These are phyloP conservation scores for Gadopsis bispinosus DNA, from an alignment of 2,797 vertebrate genomes.

Conservation along the genomic window DNA sequence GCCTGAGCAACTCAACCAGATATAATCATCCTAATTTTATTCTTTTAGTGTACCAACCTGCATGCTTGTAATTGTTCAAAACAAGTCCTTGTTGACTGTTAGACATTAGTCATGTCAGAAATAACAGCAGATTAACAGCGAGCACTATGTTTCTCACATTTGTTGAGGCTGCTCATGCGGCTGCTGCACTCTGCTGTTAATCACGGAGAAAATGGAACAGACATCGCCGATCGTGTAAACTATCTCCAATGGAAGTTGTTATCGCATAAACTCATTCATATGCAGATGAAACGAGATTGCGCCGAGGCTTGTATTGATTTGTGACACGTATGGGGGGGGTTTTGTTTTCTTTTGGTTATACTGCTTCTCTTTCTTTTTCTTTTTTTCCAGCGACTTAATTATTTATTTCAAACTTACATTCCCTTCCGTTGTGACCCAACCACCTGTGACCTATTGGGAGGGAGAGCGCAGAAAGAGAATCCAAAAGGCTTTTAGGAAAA, in stretches of 20 bases:
- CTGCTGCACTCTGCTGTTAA: conserved; percentile 40
- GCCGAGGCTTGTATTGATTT: conserved; percentile 1
- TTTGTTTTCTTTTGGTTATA: not conserved
- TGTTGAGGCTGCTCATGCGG: conserved; percentile 34
- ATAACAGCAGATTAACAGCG: conserved; percentile 30
- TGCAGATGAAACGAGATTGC: conserved; percentile 31
- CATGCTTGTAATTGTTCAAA: conserved; percentile 27
- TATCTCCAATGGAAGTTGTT: conserved; percentile 34
- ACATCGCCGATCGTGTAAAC: conserved; percentile 32
- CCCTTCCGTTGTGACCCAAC: not conserved
- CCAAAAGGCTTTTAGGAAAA: conserved; percentile 56
- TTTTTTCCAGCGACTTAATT: not conserved
- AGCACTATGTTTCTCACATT: conserved; percentile 17
- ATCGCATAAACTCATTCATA: conserved; percentile 24
- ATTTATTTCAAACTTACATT: conserved; percentile 18
- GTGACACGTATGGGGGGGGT: not conserved
- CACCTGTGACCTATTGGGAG: not conserved
- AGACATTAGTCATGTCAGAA: conserved; percentile 5
- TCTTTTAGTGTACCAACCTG: conserved; percentile 1
- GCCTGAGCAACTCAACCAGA: conserved; percentile 6
- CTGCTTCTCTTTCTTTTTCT: not conserved
- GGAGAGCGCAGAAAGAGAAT: not conserved
- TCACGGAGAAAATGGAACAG: conserved; percentile 48
- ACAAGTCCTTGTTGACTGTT: conserved; percentile 23
- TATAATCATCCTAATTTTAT: not conserved